These are phyloP conservation scores for Balaeniceps rex DNA, from an alignment of 2,113 vertebrate genomes.

Conservation along the genomic window DNA sequence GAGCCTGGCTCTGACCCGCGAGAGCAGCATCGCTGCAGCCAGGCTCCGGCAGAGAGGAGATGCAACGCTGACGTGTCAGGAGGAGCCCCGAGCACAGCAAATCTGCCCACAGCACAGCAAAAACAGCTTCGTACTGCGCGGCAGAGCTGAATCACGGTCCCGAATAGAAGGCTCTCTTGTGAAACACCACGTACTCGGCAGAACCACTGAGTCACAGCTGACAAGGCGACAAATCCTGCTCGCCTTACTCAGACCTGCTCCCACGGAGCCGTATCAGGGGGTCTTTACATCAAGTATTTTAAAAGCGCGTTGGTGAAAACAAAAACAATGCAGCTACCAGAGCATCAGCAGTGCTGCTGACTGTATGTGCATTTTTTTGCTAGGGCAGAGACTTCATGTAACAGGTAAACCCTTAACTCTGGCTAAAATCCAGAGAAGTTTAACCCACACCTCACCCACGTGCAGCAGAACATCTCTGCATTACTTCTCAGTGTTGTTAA, in stretches of 20 bases:
- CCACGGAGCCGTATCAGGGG: neutral
- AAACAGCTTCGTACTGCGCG: rapidly evolving
- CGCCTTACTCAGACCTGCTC: slow-evolving; percentile 28
- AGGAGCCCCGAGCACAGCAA: neutral
- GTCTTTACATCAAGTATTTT: neutral
- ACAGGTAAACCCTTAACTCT: neutral
- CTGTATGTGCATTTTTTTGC: rapidly evolving
- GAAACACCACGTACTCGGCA: neutral
- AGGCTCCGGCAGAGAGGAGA: neutral
- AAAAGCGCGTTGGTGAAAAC: neutral
- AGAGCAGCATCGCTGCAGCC: neutral
- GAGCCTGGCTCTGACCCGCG: neutral
- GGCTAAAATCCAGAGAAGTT: neutral
- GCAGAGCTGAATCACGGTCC: neutral
- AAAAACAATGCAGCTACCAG: neutral
- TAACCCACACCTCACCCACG: neutral
- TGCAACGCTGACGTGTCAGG: neutral
- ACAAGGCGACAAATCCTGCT: slow-evolving; percentile 19
- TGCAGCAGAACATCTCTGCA: neutral
- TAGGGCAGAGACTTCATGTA: neutral
- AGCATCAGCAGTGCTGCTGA: rapidly evolving
- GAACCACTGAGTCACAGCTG: slow-evolving; percentile 28
- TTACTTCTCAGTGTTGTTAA: neutral
- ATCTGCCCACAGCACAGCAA: neutral
- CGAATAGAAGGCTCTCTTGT: neutral